Evolutionary conservation across 2,113 vertebrate species (phyloP).

Genomic region (Lophochroa leadbeateri): DNA sequence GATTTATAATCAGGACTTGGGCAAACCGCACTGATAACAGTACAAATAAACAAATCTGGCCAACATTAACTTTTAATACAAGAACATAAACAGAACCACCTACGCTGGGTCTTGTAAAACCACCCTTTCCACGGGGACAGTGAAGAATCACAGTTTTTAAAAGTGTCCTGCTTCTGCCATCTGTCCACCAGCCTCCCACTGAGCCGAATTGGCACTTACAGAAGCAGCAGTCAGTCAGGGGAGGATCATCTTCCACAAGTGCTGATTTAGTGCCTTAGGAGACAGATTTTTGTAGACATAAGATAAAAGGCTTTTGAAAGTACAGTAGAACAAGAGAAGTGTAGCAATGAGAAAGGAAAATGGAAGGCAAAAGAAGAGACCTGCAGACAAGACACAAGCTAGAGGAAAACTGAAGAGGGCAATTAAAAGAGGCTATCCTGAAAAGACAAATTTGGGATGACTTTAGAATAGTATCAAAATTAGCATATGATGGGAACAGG

Average conservation of each 20-base stretch:
- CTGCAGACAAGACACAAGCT: not conserved
- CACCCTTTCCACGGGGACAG: not conserved
- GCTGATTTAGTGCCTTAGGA: not conserved
- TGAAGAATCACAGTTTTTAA: not conserved
- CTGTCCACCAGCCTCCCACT: not conserved
- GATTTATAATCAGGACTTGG: not conserved
- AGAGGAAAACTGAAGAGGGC: not conserved
- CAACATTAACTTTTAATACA: not conserved
- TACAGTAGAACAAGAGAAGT: not conserved
- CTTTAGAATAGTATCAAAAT: not conserved
- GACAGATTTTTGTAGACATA: not conserved
- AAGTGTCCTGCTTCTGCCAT: constrained; percentile 41
- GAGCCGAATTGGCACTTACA: not conserved
- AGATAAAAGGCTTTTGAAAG: not conserved
- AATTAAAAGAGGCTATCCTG: not conserved
- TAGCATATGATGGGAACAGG: not conserved
- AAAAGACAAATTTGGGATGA: not conserved
- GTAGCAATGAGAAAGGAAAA: not conserved
- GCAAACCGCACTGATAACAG: not conserved
- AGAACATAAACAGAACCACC: not conserved
- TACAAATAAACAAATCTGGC: not conserved
- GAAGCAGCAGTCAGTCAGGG: constrained; percentile 4
- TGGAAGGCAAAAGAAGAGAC: not conserved
- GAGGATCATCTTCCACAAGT: not conserved
- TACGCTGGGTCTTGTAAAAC: not conserved